These are phyloP conservation scores for Caradrina kadenii DNA, from an alignment of 2,888 invertebrate genomes.

Conservation along the genomic window DNA sequence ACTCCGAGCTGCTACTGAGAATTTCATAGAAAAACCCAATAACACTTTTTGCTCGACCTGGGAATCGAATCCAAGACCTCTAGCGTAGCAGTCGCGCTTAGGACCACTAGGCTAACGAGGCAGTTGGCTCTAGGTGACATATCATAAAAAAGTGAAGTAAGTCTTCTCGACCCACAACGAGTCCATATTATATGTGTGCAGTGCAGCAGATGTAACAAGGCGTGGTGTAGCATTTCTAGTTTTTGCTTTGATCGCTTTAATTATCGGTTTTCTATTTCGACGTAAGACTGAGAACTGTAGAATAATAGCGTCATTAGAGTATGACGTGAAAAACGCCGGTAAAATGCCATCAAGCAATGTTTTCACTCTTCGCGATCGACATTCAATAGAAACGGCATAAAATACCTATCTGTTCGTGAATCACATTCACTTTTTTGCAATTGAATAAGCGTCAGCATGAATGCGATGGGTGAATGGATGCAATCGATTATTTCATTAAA, in stretches of 20 bases:
- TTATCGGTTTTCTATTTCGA: constrained; percentile 84
- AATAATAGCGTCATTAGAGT: constrained; percentile 82
- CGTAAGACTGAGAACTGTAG: constrained; percentile 79
- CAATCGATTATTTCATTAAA: constrained; percentile 56
- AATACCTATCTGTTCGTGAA: constrained; percentile 61
- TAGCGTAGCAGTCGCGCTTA: too few relatives aligned
- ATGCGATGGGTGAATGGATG: constrained; percentile 47
- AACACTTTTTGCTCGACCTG: too few relatives aligned
- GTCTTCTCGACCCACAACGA: constrained; percentile 44
- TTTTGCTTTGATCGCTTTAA: constrained; percentile 74
- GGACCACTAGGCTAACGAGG: too few relatives aligned
- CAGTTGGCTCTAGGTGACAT: constrained; percentile 9
- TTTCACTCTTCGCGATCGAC: constrained; percentile 78
- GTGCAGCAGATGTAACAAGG: constrained; percentile 58
- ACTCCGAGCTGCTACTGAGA: too few relatives aligned
- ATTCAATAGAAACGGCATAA: constrained; percentile 72
- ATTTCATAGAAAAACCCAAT: too few relatives aligned
- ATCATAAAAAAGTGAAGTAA: constrained; percentile 35
- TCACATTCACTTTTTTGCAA: constrained; percentile 74
- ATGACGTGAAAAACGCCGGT: constrained; percentile 72
- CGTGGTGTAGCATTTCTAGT: constrained; percentile 53
- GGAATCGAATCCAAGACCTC: too few relatives aligned
- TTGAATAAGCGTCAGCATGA: constrained; percentile 35
- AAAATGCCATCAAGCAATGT: constrained; percentile 65
- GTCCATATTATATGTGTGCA: constrained; percentile 31